A percentile compares a stretch with the other conserved stretches of the same genome.
These are phyloP conservation scores for Cetoscarus ocellatus DNA, from an alignment of 2,797 vertebrate species.

Conservation along the genomic window DNA sequence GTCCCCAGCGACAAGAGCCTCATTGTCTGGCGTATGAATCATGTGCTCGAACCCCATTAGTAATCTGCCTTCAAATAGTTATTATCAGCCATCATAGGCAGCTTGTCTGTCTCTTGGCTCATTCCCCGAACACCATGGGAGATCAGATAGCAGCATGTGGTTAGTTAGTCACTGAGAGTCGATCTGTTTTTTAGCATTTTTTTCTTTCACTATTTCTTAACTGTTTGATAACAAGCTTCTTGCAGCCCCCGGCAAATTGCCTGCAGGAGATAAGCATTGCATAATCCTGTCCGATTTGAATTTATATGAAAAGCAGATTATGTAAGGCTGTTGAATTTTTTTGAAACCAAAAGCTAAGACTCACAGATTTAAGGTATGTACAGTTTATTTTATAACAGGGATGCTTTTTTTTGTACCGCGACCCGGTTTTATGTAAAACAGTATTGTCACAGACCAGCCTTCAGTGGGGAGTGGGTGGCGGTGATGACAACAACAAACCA, in stretches of 20 bases:
- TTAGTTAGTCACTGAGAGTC: slow-evolving; percentile 67
- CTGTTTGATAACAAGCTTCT: neutral
- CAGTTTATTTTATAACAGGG: too few species aligned
- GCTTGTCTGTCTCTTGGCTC: slow-evolving; percentile 56
- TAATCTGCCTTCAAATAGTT: slow-evolving; percentile 67
- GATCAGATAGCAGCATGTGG: slow-evolving; percentile 63
- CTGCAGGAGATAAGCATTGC: neutral
- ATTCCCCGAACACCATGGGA: slow-evolving; percentile 44
- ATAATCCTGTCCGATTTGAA: neutral
- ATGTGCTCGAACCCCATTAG: slow-evolving; percentile 68
- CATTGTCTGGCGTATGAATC: slow-evolving; percentile 72
- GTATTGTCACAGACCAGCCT: too few species aligned
- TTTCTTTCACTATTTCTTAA: slow-evolving; percentile 20
- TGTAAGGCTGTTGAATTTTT: too few species aligned
- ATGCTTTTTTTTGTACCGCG: too few species aligned
- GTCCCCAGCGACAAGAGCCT: slow-evolving; percentile 56
- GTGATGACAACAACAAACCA: too few species aligned
- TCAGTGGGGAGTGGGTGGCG: too few species aligned
- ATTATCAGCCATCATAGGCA: slow-evolving; percentile 52
- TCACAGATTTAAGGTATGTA: too few species aligned
- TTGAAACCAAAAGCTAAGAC: too few species aligned
- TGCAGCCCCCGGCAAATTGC: neutral
- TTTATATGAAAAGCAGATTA: neutral
- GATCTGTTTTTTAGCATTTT: slow-evolving; percentile 48
- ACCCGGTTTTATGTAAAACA: too few species aligned